phyloP scores from a whole-genome alignment of 2,113 vertebrate species.

The Arothron firmamentum region DNA sequence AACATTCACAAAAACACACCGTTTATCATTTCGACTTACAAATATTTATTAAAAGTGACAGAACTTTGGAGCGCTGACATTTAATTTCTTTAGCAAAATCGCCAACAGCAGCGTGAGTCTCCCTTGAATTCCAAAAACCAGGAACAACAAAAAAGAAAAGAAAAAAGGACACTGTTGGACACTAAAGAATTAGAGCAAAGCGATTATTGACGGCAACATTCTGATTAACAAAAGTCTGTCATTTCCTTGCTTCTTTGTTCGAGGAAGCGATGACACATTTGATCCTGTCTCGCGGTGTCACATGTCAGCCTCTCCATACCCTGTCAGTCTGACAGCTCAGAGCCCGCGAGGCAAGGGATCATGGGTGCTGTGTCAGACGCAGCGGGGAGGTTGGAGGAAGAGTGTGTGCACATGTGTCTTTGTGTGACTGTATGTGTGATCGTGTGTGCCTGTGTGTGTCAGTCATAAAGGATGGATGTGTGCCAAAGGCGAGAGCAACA shows the following conservation, averaged over 20 bases:
- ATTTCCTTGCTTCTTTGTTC: slow-evolving; percentile 63
- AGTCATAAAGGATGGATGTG: slow-evolving; percentile 61
- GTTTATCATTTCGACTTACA: not conserved
- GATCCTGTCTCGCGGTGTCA: slow-evolving; percentile 68
- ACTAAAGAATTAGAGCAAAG: too few relatives aligned
- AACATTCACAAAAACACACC: not conserved
- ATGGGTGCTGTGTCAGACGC: slow-evolving; percentile 69
- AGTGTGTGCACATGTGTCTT: slow-evolving; percentile 36
- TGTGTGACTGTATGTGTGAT: slow-evolving; percentile 19
- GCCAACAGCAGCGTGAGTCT: not conserved
- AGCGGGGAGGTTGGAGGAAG: slow-evolving; percentile 57
- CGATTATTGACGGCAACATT: too few relatives aligned
- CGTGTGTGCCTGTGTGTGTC: slow-evolving; percentile 43
- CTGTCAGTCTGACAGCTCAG: slow-evolving; percentile 72
- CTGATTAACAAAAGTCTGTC: slow-evolving; percentile 39
- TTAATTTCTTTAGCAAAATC: not conserved
- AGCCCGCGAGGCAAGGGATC: slow-evolving; percentile 69
- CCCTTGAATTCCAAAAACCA: not conserved
- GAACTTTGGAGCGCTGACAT: too few relatives aligned
- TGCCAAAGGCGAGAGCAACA: slow-evolving; percentile 75
- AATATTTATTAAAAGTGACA: not conserved
- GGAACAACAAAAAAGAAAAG: too few relatives aligned
- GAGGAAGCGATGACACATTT: slow-evolving; percentile 72
- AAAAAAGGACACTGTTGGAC: slow-evolving; percentile 2
- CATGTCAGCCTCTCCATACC: slow-evolving; percentile 67